Evolutionary conservation across 2,113 vertebrate species (phyloP), one percentile per base, ranked within the genome.

Genomic region (Onychostruthus taczanowskii): DNA sequence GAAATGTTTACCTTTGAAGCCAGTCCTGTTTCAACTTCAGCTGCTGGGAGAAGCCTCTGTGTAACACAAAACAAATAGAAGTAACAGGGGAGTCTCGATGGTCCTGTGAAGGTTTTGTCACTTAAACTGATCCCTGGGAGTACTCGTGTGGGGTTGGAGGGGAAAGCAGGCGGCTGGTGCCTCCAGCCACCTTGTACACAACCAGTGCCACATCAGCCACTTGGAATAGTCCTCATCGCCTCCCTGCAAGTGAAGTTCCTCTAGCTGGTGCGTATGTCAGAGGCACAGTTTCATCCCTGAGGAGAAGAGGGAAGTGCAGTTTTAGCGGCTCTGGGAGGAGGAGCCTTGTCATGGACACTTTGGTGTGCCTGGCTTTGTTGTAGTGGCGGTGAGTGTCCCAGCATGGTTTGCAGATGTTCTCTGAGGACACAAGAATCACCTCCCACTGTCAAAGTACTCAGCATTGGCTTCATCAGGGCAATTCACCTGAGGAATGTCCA

Each of bases 1-100:
- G 66, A 87, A 97, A 69, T 72, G 90, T 93, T 95, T 95, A 92
- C 90, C 85, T 95, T 93, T 95, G 84, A 85, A 90, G 49, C 79
- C 31, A 31, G 84, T 91, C 78, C 62, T 82, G 31, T 93, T 96
- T 96, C 67, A 96, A 46, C 75, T 91, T 92, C 74, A 87, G 59
- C 68, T 73, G 46, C 56, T n/a, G 78, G 61, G 31, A 84, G 68
- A 89, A 69, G 82, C 43, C 1, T 6, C 70, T 47, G 47, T 4
- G 3, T 66, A 55, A 44, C 1, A 6, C 28, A 55, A 89, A 94
- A 64, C 41, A 67, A 84, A 67, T 2, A 14, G 16, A 93, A 75
- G 59, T 41, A 39, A 52, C 52, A 63, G 47, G 27, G 23, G 52
- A 56, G 64, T 46, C 47, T 58, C 3, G 0, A 8, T 50, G n/a